phyloP scores from a whole-genome alignment of 2,888 invertebrate species.

The Leptura quadrifasciata region DNA sequence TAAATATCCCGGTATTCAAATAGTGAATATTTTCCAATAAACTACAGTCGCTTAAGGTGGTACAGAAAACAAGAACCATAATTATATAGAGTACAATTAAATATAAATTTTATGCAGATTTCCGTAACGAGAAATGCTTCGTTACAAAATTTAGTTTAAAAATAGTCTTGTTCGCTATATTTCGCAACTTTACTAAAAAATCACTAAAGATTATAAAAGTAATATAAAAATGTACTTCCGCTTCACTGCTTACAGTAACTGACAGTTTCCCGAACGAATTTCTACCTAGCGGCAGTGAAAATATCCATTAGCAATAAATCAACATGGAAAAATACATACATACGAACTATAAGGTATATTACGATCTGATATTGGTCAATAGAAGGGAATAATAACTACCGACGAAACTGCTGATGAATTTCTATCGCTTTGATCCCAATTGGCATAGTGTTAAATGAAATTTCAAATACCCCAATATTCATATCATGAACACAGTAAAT shows the following conservation, averaged over 20 bases:
- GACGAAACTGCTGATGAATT: background rate
- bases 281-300: background rate
- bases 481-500: slow-evolving; percentile 13
- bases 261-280: background rate
- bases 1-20: too few relatives aligned
- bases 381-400: background rate
- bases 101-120: too few relatives aligned
- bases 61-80: too few relatives aligned
- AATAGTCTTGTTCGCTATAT: too few relatives aligned
- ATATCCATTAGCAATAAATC: background rate
- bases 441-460: slow-evolving; percentile 22
- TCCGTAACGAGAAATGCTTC: too few relatives aligned
- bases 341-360: background rate
- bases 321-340: background rate
- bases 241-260: background rate
- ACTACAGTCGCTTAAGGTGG: too few relatives aligned
- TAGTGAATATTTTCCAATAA: too few relatives aligned
- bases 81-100: too few relatives aligned
- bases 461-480: slow-evolving; percentile 11
- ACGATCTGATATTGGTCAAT: background rate
- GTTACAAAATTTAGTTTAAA: too few relatives aligned
- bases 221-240: background rate
- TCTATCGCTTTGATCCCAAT: slow-evolving; percentile 10
- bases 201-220: too few relatives aligned
- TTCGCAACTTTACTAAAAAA: too few relatives aligned